A percentile compares a stretch with the other conserved stretches of the same genome.
phyloP scores from a whole-genome alignment of 2,797 vertebrate genomes.

The Hippopotamyrus pictus region DNA sequence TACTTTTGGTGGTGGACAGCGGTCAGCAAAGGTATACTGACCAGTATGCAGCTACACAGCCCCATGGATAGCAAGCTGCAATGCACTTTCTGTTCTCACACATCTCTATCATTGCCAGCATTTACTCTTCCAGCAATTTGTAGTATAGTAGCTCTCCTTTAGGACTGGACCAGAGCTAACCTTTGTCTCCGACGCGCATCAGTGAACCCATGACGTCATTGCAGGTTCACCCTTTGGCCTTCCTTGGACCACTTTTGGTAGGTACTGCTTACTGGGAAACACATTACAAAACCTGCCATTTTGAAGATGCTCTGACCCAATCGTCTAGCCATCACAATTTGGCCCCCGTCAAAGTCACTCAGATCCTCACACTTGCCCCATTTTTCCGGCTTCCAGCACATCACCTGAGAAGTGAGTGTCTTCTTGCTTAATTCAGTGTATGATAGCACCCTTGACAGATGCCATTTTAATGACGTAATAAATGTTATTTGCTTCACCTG shows the following conservation, averaged over 20 bases:
- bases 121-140: not conserved
- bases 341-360: not conserved
- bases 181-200: not conserved
- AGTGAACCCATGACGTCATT: not conserved
- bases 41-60: not conserved
- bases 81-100: not conserved
- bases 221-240: not conserved
- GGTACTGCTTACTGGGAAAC: not conserved
- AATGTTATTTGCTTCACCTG: not conserved
- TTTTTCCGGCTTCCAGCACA: not conserved
- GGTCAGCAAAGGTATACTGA: not conserved
- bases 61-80: not conserved
- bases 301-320: not conserved
- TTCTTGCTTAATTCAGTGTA: not conserved
- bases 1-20: not conserved
- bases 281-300: not conserved
- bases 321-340: not conserved
- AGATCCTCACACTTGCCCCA: not conserved
- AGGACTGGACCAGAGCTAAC: not conserved
- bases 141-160: not conserved
- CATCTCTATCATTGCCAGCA: not conserved
- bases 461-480: not conserved
- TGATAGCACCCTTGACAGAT: not conserved
- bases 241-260: not conserved
- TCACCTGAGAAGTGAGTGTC: not conserved